Percentiles rank a stretch among this genome's conserved stretches.
Evolutionary conservation across 1,140 invertebrate species (phyloP).

Genomic region (Armadillidium nasatum): DNA sequence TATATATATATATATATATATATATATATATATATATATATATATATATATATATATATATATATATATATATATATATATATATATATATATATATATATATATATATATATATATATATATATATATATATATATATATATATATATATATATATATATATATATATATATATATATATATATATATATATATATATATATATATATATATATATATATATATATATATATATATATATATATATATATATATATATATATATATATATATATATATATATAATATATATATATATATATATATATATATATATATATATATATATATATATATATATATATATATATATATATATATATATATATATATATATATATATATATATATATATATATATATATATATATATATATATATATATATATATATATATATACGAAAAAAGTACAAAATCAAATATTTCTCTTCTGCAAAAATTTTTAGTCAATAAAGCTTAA

Average conservation of each 20-base stretch:
- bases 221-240: constrained; percentile 21
- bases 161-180: neutral
- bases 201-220: constrained; percentile 22
- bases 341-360: neutral
- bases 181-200: neutral
- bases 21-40: constrained; percentile 20
- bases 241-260: constrained; percentile 21
- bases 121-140: neutral
- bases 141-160: neutral
- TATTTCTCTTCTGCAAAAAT: too few species aligned
- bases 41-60: constrained; percentile 22
- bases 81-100: constrained; percentile 20
- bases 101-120: constrained; percentile 18
- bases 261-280: constrained; percentile 10
- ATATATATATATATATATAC: neutral
- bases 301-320: neutral
- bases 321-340: neutral
- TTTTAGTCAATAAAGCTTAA: too few species aligned
- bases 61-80: constrained; percentile 22
- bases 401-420: neutral
- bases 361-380: too few species aligned
- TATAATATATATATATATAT: neutral
- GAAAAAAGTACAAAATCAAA: too few species aligned
- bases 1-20: neutral
- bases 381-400: neutral